phyloP scores from a whole-genome alignment of 2,888 invertebrate species.

The Polyommatus icarus region DNA sequence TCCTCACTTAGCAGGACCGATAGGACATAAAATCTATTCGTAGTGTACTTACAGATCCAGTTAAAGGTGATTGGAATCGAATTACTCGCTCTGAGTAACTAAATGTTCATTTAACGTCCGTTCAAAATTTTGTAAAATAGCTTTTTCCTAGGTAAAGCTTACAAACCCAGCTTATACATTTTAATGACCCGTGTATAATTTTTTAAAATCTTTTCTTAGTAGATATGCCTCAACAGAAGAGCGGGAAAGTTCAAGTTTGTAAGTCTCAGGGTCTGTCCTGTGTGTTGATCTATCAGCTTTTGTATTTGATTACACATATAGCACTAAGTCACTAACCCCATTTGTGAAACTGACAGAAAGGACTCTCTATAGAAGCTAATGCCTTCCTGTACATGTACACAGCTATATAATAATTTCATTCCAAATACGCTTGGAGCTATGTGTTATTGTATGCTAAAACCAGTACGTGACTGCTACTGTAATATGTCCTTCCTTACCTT shows the following conservation, averaged over 20 bases:
- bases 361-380: neutral
- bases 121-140: neutral
- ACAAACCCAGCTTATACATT: no score
- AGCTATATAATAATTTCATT: neutral
- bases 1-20: neutral
- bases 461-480: slow-evolving; percentile 38
- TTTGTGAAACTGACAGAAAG: neutral
- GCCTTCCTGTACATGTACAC: neutral
- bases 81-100: neutral
- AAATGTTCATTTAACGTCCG: neutral
- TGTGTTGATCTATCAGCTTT: no score
- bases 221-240: no score
- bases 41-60: neutral
- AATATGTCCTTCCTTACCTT: slow-evolving; percentile 37
- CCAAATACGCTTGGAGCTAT: slow-evolving; percentile 32
- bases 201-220: no score
- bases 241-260: no score
- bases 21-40: slow-evolving; percentile 1
- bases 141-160: no score
- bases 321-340: neutral
- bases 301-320: neutral
- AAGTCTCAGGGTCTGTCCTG: no score
- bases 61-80: neutral
- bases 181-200: no score
- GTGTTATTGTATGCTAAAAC: slow-evolving; percentile 38